phyloP scores from a whole-genome alignment of 1,140 invertebrate genomes.

The Halyomorpha halys region DNA sequence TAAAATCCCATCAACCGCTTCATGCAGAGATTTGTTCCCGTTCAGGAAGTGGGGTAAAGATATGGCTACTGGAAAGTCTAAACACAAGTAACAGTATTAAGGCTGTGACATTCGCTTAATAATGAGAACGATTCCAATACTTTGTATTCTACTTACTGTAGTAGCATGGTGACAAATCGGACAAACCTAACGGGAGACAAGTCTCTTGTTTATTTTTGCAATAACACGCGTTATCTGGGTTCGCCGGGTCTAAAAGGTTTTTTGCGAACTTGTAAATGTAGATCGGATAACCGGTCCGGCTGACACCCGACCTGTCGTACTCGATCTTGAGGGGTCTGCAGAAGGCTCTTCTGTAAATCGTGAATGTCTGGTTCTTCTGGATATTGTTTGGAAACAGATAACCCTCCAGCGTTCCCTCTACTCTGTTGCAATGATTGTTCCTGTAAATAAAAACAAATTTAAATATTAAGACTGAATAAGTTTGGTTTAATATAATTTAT shows the following conservation, averaged over 20 bases:
- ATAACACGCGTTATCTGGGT: conserved; percentile 50
- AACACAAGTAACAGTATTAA: conserved; percentile 16
- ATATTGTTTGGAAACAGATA: conserved; percentile 47
- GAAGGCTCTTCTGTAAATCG: conserved; percentile 53
- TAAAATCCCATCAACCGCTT: conserved; percentile 53
- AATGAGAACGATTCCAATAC: neutral
- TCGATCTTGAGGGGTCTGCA: conserved; percentile 50
- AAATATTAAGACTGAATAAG: no score
- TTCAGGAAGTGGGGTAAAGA: conserved; percentile 72
- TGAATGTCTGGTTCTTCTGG: conserved; percentile 41
- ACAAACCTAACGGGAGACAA: conserved; percentile 50
- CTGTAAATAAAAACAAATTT: conserved; percentile 10
- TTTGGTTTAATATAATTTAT: no score
- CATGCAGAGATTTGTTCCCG: conserved; percentile 49
- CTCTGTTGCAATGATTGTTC: conserved; percentile 18
- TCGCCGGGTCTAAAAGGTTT: conserved; percentile 45
- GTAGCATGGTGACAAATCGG: conserved; percentile 58
- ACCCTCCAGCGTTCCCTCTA: conserved; percentile 34
- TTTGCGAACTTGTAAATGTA: conserved; percentile 41
- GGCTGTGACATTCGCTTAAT: neutral
- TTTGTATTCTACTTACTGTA: conserved; percentile 46
- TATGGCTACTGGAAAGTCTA: conserved; percentile 54
- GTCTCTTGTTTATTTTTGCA: conserved; percentile 39
- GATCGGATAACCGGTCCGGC: conserved; percentile 36
- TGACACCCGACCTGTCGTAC: conserved; percentile 35